Evolutionary conservation across 2,888 invertebrate genomes (phyloP), one percentile per base, ranked within the genome.

Genomic region (Melanotus villosus): DNA sequence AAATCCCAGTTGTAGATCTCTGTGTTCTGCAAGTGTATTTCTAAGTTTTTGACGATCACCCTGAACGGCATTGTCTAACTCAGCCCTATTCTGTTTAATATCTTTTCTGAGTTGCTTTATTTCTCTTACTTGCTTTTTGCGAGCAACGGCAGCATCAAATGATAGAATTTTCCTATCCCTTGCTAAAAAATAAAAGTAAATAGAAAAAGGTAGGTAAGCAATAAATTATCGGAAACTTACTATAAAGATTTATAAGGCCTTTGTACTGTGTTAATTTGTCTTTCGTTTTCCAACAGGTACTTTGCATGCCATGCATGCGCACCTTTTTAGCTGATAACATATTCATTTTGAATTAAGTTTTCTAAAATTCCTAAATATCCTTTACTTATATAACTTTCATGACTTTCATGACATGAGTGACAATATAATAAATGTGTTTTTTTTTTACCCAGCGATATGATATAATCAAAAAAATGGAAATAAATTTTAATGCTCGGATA

Each of bases 181-280:
- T 59, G 87, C 90, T 90, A 69, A 18, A 71, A 43, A 12, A 34
- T n/a, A n/a, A n/a, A n/a, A n/a, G n/a, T n/a, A n/a, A n/a, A n/a
- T n/a, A n/a, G n/a, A n/a, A n/a, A n/a, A n/a, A n/a, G n/a, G n/a
- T n/a, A n/a, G n/a, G n/a, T n/a, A n/a, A n/a, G n/a, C n/a, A n/a
- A n/a, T n/a, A n/a, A n/a, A n/a, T n/a, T n/a, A n/a, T n/a, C n/a
- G n/a, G n/a, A 16, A 1, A 80, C 84, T 84, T 83, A 91, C 91
- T 89, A 76, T 90, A 88, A 62, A 91, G 84, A 79, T 89, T 90
- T 30, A 90, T 87, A 30, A 91, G 85, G 18, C 90, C 90, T 50
- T 90, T 87, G 75, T 91, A 91, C 78, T 91, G 91, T 60, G 87
- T 87, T 43, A 91, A 87, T 83, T 91, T 91, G 76, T 92, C 91